Evolutionary conservation across 2,113 vertebrate genomes (phyloP), one percentile per base, ranked within the genome.

Genomic region (Nibea albiflora): DNA sequence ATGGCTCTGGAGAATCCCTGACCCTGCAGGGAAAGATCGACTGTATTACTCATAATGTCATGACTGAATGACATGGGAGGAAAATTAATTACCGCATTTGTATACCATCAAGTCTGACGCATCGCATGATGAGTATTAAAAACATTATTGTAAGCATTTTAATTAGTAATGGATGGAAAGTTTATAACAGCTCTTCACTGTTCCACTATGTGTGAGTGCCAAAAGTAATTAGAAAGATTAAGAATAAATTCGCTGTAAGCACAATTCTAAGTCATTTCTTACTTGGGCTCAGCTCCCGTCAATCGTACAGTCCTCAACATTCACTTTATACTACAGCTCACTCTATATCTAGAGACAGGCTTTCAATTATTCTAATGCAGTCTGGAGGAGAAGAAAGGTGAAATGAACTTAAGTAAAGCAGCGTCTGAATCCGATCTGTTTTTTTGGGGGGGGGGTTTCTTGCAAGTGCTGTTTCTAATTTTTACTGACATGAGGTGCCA

Each of bases 1-100:
- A 99, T 99, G 0, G 97, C 98, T 91, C 94, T 97, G 91, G 96
- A 94, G 90, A 99, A 96, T 73, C 98, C 97, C 49, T 89, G 94
- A 80, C 98, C 98, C 98, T 99, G 87, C 9, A 42, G 44, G 19
- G n/a, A 44, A 52, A 84, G 46, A 87, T 19, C 1, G 7, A 80
- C 71, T 7, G 35, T 70, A 39, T 63, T 50, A 57, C 15, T 85
- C 10, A 73, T 44, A 77, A 52, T 49, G 61, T 77, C 5, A 3
- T 22, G 53, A 73, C 12, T 58, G 19, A 76, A 75, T 10, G 10
- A 54, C 62, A 68, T 11, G 12, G 31, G 12, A 17, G 31, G n/a
- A 12, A 62, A 71, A 76, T 72, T 49, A 77, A 67, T 79, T 50
- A 69, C 10, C 46, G 20, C 49, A 22, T 79, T 67, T 50, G 68